Evolutionary conservation across 1,140 invertebrate species (phyloP).

Genomic region (Drosophila chauvacae): DNA sequence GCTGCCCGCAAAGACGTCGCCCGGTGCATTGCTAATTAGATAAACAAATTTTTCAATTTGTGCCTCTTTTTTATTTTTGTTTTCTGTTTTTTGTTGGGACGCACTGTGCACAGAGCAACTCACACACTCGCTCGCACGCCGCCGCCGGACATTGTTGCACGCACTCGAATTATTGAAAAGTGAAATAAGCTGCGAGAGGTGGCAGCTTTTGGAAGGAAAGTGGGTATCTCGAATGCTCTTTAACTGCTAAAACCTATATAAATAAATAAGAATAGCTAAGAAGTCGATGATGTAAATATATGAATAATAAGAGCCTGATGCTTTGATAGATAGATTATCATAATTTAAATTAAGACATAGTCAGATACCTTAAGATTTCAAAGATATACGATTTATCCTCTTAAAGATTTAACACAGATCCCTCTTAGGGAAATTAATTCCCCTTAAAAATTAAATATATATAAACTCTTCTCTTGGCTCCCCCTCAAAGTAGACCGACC

Average conservation of each 20-base stretch:
- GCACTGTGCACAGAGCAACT: constrained; percentile 6
- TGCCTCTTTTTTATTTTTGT: constrained; percentile 4
- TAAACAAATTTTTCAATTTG: constrained; percentile 70
- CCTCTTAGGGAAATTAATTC: neutral
- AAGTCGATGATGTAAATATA: too few relatives aligned
- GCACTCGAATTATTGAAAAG: constrained; percentile 79
- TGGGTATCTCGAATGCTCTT: constrained; percentile 19
- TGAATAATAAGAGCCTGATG: too few relatives aligned
- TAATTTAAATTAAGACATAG: too few relatives aligned
- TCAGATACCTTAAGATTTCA: neutral
- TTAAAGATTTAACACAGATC: neutral
- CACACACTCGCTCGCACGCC: constrained; percentile 16
- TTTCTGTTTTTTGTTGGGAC: constrained; percentile 18
- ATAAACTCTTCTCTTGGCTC: neutral
- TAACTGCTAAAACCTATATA: too few relatives aligned
- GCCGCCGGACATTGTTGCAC: constrained; percentile 71
- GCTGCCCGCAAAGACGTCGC: constrained; percentile 41
- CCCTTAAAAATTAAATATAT: neutral
- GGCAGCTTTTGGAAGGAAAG: neutral
- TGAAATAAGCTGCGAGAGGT: constrained; percentile 56
- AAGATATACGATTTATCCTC: neutral
- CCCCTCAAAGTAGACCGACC: constrained; percentile 3
- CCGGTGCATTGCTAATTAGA: constrained; percentile 77
- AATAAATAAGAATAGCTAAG: neutral
- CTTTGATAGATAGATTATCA: too few relatives aligned